phyloP scores from a whole-genome alignment of 2,113 vertebrate species.

The Muscicapa adusta region DNA sequence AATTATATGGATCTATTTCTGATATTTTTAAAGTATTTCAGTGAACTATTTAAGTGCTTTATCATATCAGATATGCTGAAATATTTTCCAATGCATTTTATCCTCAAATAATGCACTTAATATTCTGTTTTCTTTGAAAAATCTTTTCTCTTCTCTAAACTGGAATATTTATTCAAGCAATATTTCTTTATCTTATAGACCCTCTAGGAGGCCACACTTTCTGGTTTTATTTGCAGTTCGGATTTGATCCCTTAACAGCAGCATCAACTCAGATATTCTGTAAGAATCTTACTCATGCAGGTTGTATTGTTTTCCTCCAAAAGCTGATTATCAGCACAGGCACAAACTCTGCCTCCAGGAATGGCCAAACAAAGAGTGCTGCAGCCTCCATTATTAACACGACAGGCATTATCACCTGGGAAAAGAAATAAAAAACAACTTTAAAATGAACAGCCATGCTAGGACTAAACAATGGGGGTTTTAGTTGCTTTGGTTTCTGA shows the following conservation, averaged over 20 bases:
- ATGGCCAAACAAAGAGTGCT: constrained; percentile 90
- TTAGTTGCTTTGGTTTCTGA: neutral
- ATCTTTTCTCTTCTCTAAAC: neutral
- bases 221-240: neutral
- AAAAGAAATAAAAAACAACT: neutral
- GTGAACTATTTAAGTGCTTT: neutral
- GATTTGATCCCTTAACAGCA: neutral
- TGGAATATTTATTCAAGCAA: neutral
- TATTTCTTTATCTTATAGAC: neutral
- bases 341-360: constrained; percentile 93
- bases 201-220: neutral
- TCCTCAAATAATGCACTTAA: neutral
- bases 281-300: constrained; percentile 83
- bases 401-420: constrained; percentile 92
- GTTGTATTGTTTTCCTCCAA: constrained; percentile 92
- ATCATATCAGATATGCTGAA: neutral
- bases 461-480: neutral
- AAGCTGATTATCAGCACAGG: constrained; percentile 94
- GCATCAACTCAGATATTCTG: neutral
- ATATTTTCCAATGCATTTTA: neutral
- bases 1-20: neutral
- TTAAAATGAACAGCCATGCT: neutral
- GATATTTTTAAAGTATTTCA: neutral
- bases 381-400: constrained; percentile 95
- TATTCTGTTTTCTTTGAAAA: neutral